A percentile compares a stretch with the other conserved stretches of the same genome.
Conservation (phyloP, 1,140 invertebrate genomes). For the Drosophila punjabiensis region DNA sequence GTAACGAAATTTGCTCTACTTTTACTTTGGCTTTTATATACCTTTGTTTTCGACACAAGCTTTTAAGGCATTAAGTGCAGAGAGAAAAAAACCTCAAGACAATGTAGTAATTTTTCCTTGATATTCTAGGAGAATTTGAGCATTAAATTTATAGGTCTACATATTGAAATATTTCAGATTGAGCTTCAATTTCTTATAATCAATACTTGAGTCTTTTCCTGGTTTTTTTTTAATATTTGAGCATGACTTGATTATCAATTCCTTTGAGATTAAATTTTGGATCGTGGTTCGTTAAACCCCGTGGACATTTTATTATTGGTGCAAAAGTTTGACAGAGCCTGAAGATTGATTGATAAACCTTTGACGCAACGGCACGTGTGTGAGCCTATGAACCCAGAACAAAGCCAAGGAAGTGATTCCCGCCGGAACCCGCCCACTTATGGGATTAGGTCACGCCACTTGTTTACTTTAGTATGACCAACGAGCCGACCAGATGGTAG, state of each 20-base stretch:
- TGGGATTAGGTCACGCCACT: constrained; percentile 64
- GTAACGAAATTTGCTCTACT: constrained; percentile 43
- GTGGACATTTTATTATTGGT: constrained; percentile 3
- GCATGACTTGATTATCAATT: constrained; percentile 47
- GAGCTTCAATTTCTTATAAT: neutral
- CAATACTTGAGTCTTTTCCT: neutral
- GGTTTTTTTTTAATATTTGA: constrained; percentile 24
- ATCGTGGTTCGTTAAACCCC: constrained; percentile 62
- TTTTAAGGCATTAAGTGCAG: constrained; percentile 23
- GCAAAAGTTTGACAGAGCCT: constrained; percentile 25
- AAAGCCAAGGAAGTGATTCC: constrained; percentile 33
- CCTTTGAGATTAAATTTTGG: constrained; percentile 16
- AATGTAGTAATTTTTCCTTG: neutral
- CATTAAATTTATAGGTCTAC: neutral
- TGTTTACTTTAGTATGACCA: constrained; percentile 32
- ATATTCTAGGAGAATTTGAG: neutral
- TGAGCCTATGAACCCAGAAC: constrained; percentile 34
- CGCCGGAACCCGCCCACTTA: constrained; percentile 24
- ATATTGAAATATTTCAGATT: neutral
- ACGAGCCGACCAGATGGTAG: neutral
- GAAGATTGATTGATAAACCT: constrained; percentile 56
- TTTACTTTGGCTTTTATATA: constrained; percentile 48
- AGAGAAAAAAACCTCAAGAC: neutral
- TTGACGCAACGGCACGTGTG: constrained; percentile 40
- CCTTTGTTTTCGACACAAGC: constrained; percentile 6